Evolutionary conservation across 2,797 vertebrate genomes (phyloP).

Genomic region (Yasuhikotakia modesta): DNA sequence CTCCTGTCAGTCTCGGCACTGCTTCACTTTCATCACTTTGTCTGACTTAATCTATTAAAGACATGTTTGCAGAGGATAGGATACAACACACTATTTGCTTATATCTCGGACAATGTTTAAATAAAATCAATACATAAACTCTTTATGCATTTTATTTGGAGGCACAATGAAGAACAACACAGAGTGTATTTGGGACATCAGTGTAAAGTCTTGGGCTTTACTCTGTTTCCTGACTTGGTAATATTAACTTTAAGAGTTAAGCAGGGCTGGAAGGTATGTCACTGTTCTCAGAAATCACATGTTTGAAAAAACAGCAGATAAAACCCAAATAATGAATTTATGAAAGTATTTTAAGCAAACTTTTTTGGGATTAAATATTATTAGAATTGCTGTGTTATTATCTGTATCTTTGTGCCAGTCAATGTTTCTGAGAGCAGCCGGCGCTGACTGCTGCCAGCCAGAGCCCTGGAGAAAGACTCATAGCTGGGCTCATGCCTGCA

Average conservation of each 20-base stretch:
- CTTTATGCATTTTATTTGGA: constrained; percentile 94
- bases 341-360: not conserved
- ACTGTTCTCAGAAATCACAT: no score
- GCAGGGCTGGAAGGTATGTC: no score
- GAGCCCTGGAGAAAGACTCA: constrained; percentile 77
- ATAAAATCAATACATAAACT: constrained; percentile 97
- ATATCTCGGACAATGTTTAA: constrained; percentile 96
- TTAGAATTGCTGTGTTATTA: constrained; percentile 20
- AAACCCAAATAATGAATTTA: not conserved
- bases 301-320: not conserved
- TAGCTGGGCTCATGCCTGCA: constrained; percentile 66
- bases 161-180: constrained; percentile 94
- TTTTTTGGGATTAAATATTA: not conserved
- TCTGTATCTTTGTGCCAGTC: constrained; percentile 27
- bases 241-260: no score
- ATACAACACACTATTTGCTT: constrained; percentile 99
- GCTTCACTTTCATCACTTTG: constrained; percentile 82
- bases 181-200: constrained; percentile 66
- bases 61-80: constrained; percentile 93
- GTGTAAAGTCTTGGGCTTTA: constrained; percentile 10
- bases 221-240: constrained; percentile 3
- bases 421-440: constrained; percentile 52
- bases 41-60: constrained; percentile 82
- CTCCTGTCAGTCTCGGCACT: constrained; percentile 77
- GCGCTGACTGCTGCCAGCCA: constrained; percentile 52